A percentile compares a stretch with the other conserved stretches of the same genome.
These are phyloP conservation scores for Aldabrachelys gigantea DNA, from an alignment of 2,113 vertebrate genomes.

Conservation along the genomic window DNA sequence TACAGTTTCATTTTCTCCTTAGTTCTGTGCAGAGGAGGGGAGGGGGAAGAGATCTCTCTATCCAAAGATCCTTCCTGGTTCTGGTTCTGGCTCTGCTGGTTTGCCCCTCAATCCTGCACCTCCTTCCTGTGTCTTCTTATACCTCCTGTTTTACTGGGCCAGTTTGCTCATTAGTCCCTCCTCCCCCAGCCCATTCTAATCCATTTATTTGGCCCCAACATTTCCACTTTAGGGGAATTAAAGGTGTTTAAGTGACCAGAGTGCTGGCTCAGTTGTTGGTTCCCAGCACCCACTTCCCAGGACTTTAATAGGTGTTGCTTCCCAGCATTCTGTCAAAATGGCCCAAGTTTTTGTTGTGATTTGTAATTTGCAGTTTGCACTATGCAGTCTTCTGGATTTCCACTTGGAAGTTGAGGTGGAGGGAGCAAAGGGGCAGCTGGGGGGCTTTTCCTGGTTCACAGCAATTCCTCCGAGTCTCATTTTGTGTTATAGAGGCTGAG, in stretches of 20 bases:
- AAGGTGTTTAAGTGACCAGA: neutral
- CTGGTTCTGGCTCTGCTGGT: neutral
- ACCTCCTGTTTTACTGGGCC: neutral
- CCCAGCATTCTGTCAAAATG: neutral
- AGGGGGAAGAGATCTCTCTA: neutral
- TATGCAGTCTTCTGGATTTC: neutral
- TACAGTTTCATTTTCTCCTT: neutral
- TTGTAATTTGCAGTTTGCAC: neutral
- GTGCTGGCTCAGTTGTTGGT: neutral
- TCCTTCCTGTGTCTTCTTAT: neutral
- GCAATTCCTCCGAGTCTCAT: neutral
- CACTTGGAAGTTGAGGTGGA: too few species aligned
- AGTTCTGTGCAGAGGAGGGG: neutral
- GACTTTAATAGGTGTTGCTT: neutral
- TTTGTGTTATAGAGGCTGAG: neutral
- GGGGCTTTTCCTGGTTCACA: rapidly evolving
- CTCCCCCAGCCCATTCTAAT: neutral
- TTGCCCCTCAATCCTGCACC: neutral
- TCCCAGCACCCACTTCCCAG: neutral
- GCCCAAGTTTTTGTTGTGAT: neutral
- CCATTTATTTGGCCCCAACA: neutral
- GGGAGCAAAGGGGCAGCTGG: rapidly evolving
- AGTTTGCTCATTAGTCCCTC: neutral
- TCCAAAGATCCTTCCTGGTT: neutral
- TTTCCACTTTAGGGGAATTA: neutral